Percentiles rank a stretch among this genome's conserved stretches.
phyloP scores from a whole-genome alignment of 2,888 invertebrate species.

The Sylvicola cinctus region DNA sequence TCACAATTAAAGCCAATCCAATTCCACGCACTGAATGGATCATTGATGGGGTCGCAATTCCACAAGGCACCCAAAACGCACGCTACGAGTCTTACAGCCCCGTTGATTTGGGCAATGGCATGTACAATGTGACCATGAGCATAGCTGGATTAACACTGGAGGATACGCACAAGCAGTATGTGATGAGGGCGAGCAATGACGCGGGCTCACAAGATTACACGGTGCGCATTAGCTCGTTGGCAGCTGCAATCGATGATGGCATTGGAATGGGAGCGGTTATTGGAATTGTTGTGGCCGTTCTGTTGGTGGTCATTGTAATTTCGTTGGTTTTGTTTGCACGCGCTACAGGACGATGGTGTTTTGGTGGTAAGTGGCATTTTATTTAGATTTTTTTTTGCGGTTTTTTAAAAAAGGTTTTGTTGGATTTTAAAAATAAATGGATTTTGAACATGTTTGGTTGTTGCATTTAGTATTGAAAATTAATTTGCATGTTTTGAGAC shows the following conservation, averaged over 20 bases:
- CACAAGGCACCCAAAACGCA: slow-evolving; percentile 26
- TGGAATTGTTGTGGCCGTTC: slow-evolving; percentile 47
- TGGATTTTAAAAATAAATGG: too few relatives aligned
- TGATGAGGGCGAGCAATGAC: slow-evolving; percentile 44
- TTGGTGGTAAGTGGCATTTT: slow-evolving; percentile 47
- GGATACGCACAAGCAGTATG: slow-evolving; percentile 52
- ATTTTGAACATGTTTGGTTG: too few relatives aligned
- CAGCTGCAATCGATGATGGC: slow-evolving; percentile 41
- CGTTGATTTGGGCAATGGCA: slow-evolving; percentile 30
- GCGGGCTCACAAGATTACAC: slow-evolving; percentile 41
- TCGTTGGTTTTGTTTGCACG: slow-evolving; percentile 47
- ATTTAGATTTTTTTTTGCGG: neutral
- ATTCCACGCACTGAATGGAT: slow-evolving; percentile 47
- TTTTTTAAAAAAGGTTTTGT: too few relatives aligned
- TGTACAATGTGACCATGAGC: slow-evolving; percentile 44
- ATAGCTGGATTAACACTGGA: slow-evolving; percentile 47
- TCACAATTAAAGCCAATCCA: slow-evolving; percentile 54
- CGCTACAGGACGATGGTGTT: slow-evolving; percentile 69
- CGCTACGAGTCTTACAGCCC: slow-evolving; percentile 21
- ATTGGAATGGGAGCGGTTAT: slow-evolving; percentile 57
- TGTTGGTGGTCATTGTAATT: slow-evolving; percentile 45
- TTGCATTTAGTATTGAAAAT: too few relatives aligned
- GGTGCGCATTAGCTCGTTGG: slow-evolving; percentile 47
- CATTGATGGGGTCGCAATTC: slow-evolving; percentile 32
- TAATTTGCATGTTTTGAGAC: too few relatives aligned